These are phyloP conservation scores for Zhuqinia jingwanae DNA, from an alignment of 2,888 invertebrate species.

Conservation along the genomic window DNA sequence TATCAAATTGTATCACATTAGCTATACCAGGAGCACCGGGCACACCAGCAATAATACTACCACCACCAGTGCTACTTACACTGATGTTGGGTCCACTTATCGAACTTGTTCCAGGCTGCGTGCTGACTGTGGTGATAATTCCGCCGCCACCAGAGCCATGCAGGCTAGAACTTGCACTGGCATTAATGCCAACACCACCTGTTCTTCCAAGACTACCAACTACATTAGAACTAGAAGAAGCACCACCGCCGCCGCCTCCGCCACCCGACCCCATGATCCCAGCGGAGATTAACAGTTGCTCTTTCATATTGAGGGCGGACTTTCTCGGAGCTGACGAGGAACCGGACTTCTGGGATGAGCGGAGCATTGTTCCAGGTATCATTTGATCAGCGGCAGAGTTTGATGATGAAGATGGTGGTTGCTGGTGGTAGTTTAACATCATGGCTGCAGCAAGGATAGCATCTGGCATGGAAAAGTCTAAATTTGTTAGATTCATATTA, in stretches of 20 bases:
- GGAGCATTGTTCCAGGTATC: conserved; percentile 49
- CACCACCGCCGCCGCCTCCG: conserved; percentile 2
- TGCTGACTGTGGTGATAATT: conserved; percentile 1
- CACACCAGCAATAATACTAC: conserved; percentile 29
- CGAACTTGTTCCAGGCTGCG: conserved; percentile 41
- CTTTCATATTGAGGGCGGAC: conserved; percentile 74
- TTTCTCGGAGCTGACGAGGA: conserved; percentile 62
- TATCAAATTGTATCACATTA: conserved; percentile 72
- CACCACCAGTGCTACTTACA: conserved; percentile 14
- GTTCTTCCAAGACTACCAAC: conserved; percentile 62
- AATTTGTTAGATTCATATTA: conserved; percentile 60
- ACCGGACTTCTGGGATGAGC: conserved; percentile 41
- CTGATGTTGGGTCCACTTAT: conserved; percentile 43
- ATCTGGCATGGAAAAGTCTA: conserved; percentile 79
- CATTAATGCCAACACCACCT: conserved; percentile 56
- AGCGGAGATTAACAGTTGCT: conserved; percentile 73
- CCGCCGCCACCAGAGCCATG: conserved; percentile 7
- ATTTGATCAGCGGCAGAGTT: conserved; percentile 32
- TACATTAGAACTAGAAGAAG: conserved; percentile 43
- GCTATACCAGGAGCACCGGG: conserved; percentile 51
- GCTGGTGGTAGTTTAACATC: conserved; percentile 77
- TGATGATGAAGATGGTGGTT: conserved; percentile 52
- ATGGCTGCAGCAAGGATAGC: conserved; percentile 79
- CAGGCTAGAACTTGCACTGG: conserved; percentile 48
- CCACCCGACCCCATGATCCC: conserved; percentile 57